These are phyloP conservation scores for Xiphorhynchus elegans DNA, from an alignment of 2,113 vertebrate genomes.

Conservation along the genomic window DNA sequence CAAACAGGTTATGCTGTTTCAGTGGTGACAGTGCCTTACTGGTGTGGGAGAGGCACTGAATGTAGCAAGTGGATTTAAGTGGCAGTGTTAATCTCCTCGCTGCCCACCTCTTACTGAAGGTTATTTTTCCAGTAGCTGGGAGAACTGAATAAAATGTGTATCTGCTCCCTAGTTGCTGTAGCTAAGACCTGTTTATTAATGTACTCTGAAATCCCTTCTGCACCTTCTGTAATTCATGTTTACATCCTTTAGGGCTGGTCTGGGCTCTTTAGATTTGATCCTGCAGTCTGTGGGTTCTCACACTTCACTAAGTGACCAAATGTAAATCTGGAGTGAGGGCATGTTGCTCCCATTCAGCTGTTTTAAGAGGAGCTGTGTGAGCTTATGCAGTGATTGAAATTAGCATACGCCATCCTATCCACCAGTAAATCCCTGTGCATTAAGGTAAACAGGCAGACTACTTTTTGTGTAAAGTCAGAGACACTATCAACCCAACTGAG, in stretches of 20 bases:
- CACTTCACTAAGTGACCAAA: neutral
- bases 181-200: neutral
- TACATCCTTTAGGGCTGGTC: neutral
- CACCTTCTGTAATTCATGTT: neutral
- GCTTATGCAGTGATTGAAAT: neutral
- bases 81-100: rapidly evolving
- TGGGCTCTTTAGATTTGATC: neutral
- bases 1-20: neutral
- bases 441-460: neutral
- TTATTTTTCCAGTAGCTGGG: neutral
- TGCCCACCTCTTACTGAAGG: neutral
- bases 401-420: neutral
- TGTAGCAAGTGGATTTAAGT: neutral
- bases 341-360: neutral
- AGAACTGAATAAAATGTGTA: neutral
- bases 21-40: neutral
- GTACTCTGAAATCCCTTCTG: neutral
- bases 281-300: neutral
- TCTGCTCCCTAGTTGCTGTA: neutral
- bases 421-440: neutral
- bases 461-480: neutral
- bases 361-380: neutral
- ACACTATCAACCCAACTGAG: neutral
- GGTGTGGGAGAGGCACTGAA: neutral
- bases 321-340: neutral